phyloP scores from a whole-genome alignment of 2,797 vertebrate species.

The Megaceryle alcyon region DNA sequence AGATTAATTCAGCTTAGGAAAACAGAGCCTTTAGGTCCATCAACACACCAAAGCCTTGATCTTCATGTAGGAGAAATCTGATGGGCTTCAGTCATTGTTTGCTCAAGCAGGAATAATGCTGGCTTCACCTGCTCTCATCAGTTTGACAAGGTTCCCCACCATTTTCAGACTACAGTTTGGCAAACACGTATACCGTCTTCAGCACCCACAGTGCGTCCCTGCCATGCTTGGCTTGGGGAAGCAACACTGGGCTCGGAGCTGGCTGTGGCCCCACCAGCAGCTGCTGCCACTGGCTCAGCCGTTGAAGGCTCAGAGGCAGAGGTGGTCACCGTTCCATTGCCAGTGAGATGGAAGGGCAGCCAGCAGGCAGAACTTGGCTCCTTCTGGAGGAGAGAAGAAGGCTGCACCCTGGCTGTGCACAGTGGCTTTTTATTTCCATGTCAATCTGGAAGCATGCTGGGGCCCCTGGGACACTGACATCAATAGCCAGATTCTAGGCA shows the following conservation, averaged over 20 bases:
- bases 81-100: not conserved
- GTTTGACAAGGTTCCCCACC: not conserved
- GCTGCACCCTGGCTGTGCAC: rapidly evolving
- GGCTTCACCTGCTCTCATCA: not conserved
- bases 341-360: not conserved
- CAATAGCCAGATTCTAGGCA: not conserved
- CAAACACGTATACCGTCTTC: rapidly evolving
- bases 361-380: not conserved
- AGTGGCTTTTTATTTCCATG: rapidly evolving
- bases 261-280: not conserved
- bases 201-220: not conserved
- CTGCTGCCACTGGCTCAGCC: rapidly evolving
- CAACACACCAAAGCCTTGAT: not conserved
- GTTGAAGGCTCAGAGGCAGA: not conserved
- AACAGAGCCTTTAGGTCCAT: not conserved
- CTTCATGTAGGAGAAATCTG: not conserved
- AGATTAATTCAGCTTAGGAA: not conserved
- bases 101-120: rapidly evolving
- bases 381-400: not conserved
- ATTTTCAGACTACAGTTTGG: not conserved
- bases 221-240: rapidly evolving
- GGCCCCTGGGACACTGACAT: not conserved
- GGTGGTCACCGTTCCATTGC: not conserved
- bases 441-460: not conserved
- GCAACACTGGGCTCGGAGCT: not conserved